phyloP scores from a whole-genome alignment of 2,113 vertebrate genomes.

The Halichoeres trimaculatus region DNA sequence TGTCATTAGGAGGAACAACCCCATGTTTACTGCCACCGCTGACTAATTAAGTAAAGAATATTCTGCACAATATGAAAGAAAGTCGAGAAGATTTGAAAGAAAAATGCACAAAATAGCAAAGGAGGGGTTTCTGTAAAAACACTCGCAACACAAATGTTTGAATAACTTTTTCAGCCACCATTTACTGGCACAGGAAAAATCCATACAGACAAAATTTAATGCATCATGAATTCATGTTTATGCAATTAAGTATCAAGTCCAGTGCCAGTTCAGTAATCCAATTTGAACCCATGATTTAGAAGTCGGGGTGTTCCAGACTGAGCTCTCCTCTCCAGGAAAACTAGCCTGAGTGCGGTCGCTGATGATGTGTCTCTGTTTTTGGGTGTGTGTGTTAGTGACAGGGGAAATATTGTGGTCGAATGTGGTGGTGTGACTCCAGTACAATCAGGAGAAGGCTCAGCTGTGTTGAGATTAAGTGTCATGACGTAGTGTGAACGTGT shows the following conservation, averaged over 20 bases:
- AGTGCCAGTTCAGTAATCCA: constrained; percentile 59
- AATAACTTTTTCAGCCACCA: constrained; percentile 17
- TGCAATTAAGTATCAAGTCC: constrained; percentile 32
- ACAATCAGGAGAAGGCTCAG: constrained; percentile 62
- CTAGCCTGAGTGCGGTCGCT: constrained; percentile 42
- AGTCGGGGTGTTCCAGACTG: constrained; percentile 33
- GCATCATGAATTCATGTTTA: constrained; percentile 64
- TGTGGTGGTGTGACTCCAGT: constrained; percentile 43
- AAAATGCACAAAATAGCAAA: neutral
- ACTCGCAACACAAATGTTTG: neutral
- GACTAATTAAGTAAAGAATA: constrained; percentile 1
- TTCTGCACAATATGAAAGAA: neutral
- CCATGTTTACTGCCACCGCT: constrained; percentile 1
- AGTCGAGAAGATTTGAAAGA: neutral
- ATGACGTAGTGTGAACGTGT: constrained; percentile 38
- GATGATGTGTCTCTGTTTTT: constrained; percentile 66
- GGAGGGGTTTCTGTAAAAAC: constrained; percentile 4
- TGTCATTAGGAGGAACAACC: constrained; percentile 16
- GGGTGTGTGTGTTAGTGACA: constrained; percentile 62
- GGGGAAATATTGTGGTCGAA: constrained; percentile 59
- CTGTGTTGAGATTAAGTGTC: constrained; percentile 44
- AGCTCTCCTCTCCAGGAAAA: constrained; percentile 46
- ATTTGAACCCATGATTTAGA: constrained; percentile 60
- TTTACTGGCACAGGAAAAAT: constrained; percentile 42
- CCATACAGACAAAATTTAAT: constrained; percentile 50